Conservation (phyloP, 2,888 invertebrate genomes). For the Platycnemis pennipes region DNA sequence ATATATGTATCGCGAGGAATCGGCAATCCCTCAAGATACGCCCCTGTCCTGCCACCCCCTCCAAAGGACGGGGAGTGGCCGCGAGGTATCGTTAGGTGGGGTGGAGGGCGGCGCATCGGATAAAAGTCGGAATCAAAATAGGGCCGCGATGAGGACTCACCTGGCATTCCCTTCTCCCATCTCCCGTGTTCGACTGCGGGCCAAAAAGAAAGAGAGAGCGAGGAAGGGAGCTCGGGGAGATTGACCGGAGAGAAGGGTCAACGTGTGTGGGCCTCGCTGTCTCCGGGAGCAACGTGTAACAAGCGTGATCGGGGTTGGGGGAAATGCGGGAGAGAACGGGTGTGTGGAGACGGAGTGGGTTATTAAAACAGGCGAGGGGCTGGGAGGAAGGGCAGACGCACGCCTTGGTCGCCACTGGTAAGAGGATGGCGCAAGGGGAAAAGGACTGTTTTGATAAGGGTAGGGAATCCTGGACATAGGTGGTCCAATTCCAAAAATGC, state of each 20-base stretch:
- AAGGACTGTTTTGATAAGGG: background rate
- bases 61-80: background rate
- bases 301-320: constrained; percentile 1
- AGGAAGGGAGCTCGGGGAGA: background rate
- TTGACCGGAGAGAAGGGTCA: background rate
- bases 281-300: constrained; percentile 7
- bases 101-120: background rate
- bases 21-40: constrained; percentile 17
- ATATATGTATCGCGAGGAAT: constrained; percentile 29
- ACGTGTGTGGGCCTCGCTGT: constrained; percentile 53
- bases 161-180: constrained; percentile 13
- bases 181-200: background rate
- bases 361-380: background rate
- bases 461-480: no score
- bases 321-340: background rate
- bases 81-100: background rate
- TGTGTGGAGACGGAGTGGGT: background rate
- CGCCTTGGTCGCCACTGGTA: background rate
- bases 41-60: background rate
- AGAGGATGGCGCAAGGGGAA: background rate
- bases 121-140: background rate
- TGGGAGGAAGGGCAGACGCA: background rate
- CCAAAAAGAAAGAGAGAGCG: constrained; percentile 2
- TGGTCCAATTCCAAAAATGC: no score
- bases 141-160: background rate